Base-by-base conservation (phyloP, 2,113 vertebrate genomes). In the Mesembrinibis cayennensis region DNA sequence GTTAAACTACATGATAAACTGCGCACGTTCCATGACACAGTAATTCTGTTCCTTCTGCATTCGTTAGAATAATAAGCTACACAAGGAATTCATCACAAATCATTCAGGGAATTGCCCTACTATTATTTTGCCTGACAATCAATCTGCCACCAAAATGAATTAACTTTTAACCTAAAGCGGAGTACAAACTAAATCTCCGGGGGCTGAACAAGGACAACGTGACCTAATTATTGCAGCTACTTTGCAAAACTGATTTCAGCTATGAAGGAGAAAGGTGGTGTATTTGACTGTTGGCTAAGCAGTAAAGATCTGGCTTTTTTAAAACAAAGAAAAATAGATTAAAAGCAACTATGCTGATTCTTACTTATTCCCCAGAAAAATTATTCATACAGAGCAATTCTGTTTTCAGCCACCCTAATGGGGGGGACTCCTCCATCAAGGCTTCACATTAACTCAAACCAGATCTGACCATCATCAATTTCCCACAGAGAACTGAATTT, bases 71-170 rank as follows among this genome's bases (percentile, higher is more conserved):
- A 95, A 93, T 88, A 67, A 96, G 74, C 69, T 91, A 34, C 80
- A 93, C 69, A 52, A 91, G 81, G 92, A 96, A 84, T 59, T 69
- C 56, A 95, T 47, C 90, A 92, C 42, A 96, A 91, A 96, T 94
- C 82, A 90, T 91, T 96, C 88, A 93, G 90, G 93, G 94, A 97
- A 96, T 94, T 96, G 91, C 62, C 87, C 94, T 94, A 84, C 74
- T 92, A 96, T 95, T 96, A 93, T 95, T 97, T 71, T 93, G 70
- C 87, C 91, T 94, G 93, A 97, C 96, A 97, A 95, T 95, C 90
- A 93, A 92, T 97, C 92, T 95, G 90, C 92, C 93, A 96, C 76
- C 63, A 97, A 97, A 97, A 96, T 95, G 90, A 97, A 97, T 96
- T 96, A 97, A 93, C 95, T 97, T 97, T 79, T 93, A 97, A 94